Base-by-base conservation (phyloP, 2,888 invertebrate genomes). In the Stenchaetothrips biformis region DNA sequence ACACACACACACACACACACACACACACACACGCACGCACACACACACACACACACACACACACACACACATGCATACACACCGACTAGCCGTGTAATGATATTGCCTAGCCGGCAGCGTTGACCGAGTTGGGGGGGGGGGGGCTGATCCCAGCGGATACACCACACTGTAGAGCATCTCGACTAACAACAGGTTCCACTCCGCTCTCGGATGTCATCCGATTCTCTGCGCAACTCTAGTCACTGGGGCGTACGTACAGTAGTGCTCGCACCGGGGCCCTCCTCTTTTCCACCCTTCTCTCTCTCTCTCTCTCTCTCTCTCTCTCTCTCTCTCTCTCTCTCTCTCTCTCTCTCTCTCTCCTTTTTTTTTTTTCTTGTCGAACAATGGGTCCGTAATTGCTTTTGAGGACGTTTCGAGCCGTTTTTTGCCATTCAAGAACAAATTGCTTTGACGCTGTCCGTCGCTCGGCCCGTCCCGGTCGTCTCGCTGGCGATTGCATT, bases 391-490 rank as follows among this genome's bases (percentile, higher is more conserved):
- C 21, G 21, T 25, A 74, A 74, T 74, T 74, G 25, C 67, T 74
- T 74, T 74, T 74, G 67, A 74, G 67, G 67, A 74, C 21, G 21
- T 74, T 7, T 25, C 53, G 13, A 18, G 53, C 18, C 18, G 13
- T 53, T 13, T 74, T 74, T 74, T 74, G 67, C 25, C 67, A 74
- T 74, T 74, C 67, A 25, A 74, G 11, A 74, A 7, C 21, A 74
- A 74, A 74, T 74, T 74, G 37, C 37, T 37, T 37, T 37, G 37
- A 37, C 37, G 37, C 37, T 37, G 37, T 4, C 37, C 37, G 37
- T 37, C 37, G 2, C 37, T 1, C 37, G 37, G 1, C 37, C 37
- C 37, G 37, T 37, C 37, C 4, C 37, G 37, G 37, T 37, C 37
- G 2, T 37, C 37, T 37, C 37, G 37, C 37, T 4, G 37, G 37